These are phyloP conservation scores for Columbina picui DNA, from an alignment of 2,113 vertebrate species.

Conservation along the genomic window DNA sequence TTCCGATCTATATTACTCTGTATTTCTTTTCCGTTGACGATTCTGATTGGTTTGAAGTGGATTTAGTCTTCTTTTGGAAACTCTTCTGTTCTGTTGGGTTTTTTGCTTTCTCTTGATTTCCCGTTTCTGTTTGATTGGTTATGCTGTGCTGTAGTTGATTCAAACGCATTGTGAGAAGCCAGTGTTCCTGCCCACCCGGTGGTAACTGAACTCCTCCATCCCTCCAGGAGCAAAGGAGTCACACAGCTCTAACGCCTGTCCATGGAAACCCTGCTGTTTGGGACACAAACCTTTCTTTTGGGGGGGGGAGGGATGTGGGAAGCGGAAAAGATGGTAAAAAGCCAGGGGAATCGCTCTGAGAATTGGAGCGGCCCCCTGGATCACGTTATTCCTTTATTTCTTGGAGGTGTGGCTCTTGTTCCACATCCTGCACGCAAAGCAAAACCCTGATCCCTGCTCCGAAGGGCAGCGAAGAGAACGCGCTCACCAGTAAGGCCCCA, in stretches of 20 bases:
- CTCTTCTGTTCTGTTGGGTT: slow-evolving; percentile 62
- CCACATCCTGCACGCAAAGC: neutral
- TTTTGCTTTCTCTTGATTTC: slow-evolving; percentile 73
- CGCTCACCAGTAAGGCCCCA: neutral
- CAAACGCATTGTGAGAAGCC: slow-evolving; percentile 81
- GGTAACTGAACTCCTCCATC: slow-evolving; percentile 54
- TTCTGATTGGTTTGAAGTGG: slow-evolving; percentile 22
- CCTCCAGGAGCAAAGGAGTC: slow-evolving; percentile 63
- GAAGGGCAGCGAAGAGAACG: neutral
- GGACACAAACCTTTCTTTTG: slow-evolving; percentile 3
- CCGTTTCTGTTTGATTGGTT: slow-evolving; percentile 73
- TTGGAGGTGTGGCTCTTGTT: slow-evolving; percentile 32
- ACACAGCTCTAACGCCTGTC: slow-evolving; percentile 75
- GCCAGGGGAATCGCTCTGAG: neutral
- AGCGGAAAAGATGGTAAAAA: slow-evolving; percentile 42
- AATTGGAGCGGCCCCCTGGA: neutral
- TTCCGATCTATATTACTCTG: slow-evolving; percentile 12
- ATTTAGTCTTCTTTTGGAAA: slow-evolving; percentile 53
- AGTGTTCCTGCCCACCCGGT: slow-evolving; percentile 82
- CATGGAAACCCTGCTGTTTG: slow-evolving; percentile 54
- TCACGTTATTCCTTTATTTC: neutral
- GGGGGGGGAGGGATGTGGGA: slow-evolving; percentile 35
- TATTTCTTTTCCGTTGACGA: neutral
- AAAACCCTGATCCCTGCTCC: neutral
- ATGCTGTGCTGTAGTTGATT: slow-evolving; percentile 75